Evolutionary conservation across 2,113 vertebrate genomes (phyloP).

Genomic region (Raja brachyura): DNA sequence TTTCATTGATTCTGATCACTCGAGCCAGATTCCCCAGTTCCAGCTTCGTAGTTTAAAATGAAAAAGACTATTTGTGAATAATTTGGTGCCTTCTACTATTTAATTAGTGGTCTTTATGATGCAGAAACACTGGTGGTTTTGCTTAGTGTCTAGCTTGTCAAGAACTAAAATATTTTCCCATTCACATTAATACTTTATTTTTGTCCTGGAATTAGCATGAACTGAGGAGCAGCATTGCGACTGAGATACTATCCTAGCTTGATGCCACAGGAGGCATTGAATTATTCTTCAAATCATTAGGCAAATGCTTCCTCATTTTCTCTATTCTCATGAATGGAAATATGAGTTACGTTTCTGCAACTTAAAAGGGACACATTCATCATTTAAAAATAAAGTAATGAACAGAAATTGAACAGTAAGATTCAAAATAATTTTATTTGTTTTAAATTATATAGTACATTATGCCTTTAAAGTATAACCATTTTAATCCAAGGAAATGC

Average conservation of each 20-base stretch:
- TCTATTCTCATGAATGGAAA: not conserved
- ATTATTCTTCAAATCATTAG: not conserved
- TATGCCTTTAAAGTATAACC: not conserved
- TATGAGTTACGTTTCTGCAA: not conserved
- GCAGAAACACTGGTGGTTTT: no score
- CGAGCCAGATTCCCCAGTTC: not conserved
- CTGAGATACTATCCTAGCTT: not conserved
- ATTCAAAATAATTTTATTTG: conserved; percentile 21
- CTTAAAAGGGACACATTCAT: not conserved
- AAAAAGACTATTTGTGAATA: not conserved
- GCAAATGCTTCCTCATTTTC: not conserved
- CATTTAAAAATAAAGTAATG: not conserved
- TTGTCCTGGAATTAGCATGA: not conserved
- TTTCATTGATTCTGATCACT: not conserved
- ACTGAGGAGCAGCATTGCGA: not conserved
- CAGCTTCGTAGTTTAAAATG: not conserved
- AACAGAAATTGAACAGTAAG: not conserved
- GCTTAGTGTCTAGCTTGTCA: no score
- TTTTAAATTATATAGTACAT: not conserved
- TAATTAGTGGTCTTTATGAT: not conserved
- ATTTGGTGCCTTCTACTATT: not conserved
- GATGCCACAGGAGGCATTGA: not conserved
- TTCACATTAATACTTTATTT: no score
- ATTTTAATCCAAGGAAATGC: not conserved
- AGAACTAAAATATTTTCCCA: no score